A percentile compares a stretch with the other conserved stretches of the same genome.
Evolutionary conservation across 2,113 vertebrate species (phyloP).

Genomic region (Carassius auratus): DNA sequence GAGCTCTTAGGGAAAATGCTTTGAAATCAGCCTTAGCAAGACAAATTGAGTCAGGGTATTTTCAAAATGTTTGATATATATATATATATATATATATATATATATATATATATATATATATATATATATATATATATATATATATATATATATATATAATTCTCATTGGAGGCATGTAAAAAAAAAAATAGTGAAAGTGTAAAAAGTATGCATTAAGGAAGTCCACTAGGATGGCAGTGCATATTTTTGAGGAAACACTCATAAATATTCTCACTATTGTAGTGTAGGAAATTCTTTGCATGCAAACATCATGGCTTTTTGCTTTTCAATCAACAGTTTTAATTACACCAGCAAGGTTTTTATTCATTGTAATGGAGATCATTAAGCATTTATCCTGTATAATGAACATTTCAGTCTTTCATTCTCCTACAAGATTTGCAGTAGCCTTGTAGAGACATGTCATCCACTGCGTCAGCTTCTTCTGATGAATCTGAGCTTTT

Average conservation of each 20-base stretch:
- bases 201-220: not conserved
- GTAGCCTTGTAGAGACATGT: not conserved
- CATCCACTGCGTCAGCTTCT: conserved; percentile 23
- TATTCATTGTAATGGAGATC: not conserved
- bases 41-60: no score
- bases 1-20: no score
- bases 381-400: conserved; percentile 1
- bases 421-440: not conserved
- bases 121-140: no score
- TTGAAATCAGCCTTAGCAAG: no score
- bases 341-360: conserved; percentile 13
- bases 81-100: no score
- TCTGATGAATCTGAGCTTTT: conserved; percentile 52
- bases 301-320: not conserved
- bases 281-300: not conserved
- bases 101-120: no score
- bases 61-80: no score
- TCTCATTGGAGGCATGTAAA: not conserved
- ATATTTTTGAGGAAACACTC: not conserved
- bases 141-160: no score
- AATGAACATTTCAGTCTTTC: conserved; percentile 35
- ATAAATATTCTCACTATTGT: not conserved
- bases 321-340: conserved; percentile 18
- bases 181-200: not conserved
- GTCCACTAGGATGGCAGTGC: not conserved